phyloP scores from a whole-genome alignment of 2,888 invertebrate genomes.

The Drosophila neotestacea region DNA sequence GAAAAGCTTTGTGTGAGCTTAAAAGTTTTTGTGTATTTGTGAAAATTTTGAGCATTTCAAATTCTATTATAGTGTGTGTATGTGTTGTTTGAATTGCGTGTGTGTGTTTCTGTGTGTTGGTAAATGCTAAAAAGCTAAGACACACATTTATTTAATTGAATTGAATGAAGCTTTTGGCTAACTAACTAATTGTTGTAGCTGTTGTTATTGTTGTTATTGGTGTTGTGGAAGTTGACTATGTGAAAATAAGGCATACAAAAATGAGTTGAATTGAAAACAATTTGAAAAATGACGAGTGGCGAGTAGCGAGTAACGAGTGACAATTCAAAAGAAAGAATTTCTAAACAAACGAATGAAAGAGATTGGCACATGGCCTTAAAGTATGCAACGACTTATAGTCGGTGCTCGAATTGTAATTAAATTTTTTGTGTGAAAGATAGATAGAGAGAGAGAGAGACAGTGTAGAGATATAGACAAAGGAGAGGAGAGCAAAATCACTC shows the following conservation, averaged over 20 bases:
- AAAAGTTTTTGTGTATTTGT: neutral
- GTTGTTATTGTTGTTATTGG: constrained; percentile 43
- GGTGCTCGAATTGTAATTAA: constrained; percentile 28
- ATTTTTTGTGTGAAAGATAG: constrained; percentile 12
- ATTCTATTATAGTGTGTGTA: constrained; percentile 15
- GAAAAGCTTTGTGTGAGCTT: constrained; percentile 18
- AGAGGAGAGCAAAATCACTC: constrained; percentile 43
- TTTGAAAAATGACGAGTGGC: constrained; percentile 13
- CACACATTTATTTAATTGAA: constrained; percentile 77
- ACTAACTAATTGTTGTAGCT: constrained; percentile 54
- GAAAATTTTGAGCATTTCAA: neutral
- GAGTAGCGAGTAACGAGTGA: constrained; percentile 28
- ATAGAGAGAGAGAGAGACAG: constrained; percentile 26
- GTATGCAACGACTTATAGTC: constrained; percentile 37
- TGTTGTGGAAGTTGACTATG: constrained; percentile 42
- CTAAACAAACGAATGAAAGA: constrained; percentile 18
- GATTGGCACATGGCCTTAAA: constrained; percentile 19
- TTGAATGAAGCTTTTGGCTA: constrained; percentile 68
- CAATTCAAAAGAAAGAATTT: constrained; percentile 13
- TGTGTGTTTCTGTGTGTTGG: constrained; percentile 51
- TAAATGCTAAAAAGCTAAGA: constrained; percentile 77
- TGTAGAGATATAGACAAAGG: constrained; percentile 17
- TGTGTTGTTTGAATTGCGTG: neutral
- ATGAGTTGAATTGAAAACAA: constrained; percentile 4
- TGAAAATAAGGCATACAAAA: constrained; percentile 1